A percentile compares a stretch with the other conserved stretches of the same genome.
phyloP scores from a whole-genome alignment of 2,888 invertebrate species.

The Carcina quercana region DNA sequence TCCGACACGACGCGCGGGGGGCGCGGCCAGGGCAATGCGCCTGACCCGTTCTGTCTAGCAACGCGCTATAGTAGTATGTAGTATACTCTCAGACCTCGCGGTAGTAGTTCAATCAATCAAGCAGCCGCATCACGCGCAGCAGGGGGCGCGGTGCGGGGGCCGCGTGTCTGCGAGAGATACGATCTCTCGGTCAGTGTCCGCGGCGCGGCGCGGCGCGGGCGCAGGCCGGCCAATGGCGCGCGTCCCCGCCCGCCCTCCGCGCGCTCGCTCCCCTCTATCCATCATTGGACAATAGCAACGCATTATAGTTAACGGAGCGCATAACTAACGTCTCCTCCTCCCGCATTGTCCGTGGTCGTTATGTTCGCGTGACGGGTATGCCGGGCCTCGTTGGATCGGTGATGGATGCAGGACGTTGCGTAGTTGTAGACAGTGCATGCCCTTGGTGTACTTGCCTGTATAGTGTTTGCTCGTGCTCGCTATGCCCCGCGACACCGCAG shows the following conservation, averaged over 20 bases:
- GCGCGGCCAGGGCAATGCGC: no score
- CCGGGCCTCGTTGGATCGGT: not conserved
- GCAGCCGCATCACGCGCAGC: no score
- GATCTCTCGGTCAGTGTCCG: conserved; percentile 26
- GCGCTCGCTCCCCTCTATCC: conserved; percentile 13
- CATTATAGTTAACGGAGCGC: conserved; percentile 18
- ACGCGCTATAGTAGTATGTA: no score
- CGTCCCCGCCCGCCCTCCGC: conserved; percentile 23
- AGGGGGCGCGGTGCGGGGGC: conserved; percentile 7
- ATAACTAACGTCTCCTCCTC: conserved; percentile 7
- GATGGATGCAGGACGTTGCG: not conserved
- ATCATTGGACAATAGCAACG: conserved; percentile 18
- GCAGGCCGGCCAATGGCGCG: conserved; percentile 20
- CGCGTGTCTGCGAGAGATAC: conserved; percentile 22
- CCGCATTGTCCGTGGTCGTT: conserved; percentile 6
- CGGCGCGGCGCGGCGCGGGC: conserved; percentile 2
- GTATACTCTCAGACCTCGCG: no score
- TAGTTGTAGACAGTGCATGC: not conserved
- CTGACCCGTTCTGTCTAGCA: no score
- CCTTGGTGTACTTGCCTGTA: no score
- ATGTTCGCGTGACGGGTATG: not conserved
- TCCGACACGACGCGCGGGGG: no score
- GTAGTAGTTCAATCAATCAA: no score
- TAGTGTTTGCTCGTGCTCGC: no score
- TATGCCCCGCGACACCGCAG: not conserved